Conservation (phyloP, 2,113 vertebrate species). For the Phrynosoma blainvillii region DNA sequence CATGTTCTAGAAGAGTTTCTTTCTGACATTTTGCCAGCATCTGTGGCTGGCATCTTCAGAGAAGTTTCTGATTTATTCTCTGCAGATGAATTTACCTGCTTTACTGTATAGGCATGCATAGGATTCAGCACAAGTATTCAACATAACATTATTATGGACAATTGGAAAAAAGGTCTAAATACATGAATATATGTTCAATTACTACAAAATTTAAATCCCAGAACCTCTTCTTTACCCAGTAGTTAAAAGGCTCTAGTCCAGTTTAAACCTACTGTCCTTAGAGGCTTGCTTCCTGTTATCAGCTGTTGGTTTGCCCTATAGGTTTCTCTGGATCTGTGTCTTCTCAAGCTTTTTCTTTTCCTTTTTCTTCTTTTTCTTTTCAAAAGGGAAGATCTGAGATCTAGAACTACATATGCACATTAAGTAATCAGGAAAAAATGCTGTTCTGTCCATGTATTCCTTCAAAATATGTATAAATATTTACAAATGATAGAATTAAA, state of each 20-base stretch:
- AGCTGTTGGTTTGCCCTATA: constrained; percentile 44
- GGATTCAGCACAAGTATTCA: not conserved
- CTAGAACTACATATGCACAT: constrained; percentile 64
- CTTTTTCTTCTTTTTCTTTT: not conserved
- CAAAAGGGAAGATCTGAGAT: not conserved
- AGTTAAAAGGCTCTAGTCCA: constrained; percentile 23
- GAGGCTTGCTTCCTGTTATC: constrained; percentile 9
- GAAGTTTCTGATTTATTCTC: not conserved
- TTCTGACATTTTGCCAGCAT: no score
- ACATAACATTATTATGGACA: constrained; percentile 1
- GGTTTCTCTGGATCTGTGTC: constrained; percentile 49
- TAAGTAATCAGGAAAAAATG: constrained; percentile 77
- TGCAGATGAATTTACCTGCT: not conserved
- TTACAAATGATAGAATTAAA: constrained; percentile 77
- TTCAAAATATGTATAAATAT: constrained; percentile 80
- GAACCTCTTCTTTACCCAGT: constrained; percentile 24
- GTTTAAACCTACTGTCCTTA: constrained; percentile 28
- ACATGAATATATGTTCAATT: rapidly evolving
- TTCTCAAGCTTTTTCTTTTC: constrained; percentile 55
- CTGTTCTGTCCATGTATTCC: constrained; percentile 74
- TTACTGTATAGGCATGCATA: not conserved
- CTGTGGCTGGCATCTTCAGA: not conserved
- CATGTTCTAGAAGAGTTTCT: no score
- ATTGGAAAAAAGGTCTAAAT: not conserved
- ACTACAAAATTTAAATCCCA: constrained; percentile 12